phyloP scores from a whole-genome alignment of 2,797 vertebrate genomes.

The Xenopus petersii region DNA sequence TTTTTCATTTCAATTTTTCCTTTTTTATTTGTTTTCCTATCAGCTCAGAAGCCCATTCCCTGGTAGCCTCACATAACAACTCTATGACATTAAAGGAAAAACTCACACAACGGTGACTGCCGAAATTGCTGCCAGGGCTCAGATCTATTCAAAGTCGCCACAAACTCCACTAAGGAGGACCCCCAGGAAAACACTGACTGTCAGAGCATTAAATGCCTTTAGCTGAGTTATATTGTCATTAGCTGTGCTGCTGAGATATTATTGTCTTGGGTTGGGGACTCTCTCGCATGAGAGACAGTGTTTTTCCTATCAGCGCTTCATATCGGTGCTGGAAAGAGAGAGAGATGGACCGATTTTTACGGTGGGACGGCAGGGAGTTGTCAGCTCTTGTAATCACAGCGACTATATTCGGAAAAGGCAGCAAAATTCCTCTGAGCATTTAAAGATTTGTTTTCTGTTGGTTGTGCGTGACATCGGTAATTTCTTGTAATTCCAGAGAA shows the following conservation, averaged over 20 bases:
- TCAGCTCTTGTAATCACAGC: constrained; percentile 2
- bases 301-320: constrained; percentile 14
- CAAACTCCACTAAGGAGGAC: constrained; percentile 17
- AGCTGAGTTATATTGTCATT: constrained; percentile 31
- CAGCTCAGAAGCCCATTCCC: background rate
- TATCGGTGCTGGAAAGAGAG: constrained; percentile 10
- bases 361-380: background rate
- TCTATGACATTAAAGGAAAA: background rate
- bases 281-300: background rate
- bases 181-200: constrained; percentile 21
- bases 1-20: background rate
- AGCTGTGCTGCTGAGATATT: constrained; percentile 12
- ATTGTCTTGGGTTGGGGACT: constrained; percentile 13
- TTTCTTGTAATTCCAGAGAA: background rate
- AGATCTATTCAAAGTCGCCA: constrained; percentile 12
- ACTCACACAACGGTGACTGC: background rate
- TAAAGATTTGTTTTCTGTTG: background rate
- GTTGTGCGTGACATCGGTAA: background rate
- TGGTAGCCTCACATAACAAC: background rate
- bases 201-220: constrained; percentile 25
- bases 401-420: constrained; percentile 11
- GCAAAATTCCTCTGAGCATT: background rate
- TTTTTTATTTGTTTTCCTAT: background rate
- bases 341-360: background rate
- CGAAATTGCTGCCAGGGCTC: constrained; percentile 3